Evolutionary conservation across 2,797 vertebrate genomes (phyloP), one percentile per base, ranked within the genome.

Genomic region (Triplophysa yarkandensis): DNA sequence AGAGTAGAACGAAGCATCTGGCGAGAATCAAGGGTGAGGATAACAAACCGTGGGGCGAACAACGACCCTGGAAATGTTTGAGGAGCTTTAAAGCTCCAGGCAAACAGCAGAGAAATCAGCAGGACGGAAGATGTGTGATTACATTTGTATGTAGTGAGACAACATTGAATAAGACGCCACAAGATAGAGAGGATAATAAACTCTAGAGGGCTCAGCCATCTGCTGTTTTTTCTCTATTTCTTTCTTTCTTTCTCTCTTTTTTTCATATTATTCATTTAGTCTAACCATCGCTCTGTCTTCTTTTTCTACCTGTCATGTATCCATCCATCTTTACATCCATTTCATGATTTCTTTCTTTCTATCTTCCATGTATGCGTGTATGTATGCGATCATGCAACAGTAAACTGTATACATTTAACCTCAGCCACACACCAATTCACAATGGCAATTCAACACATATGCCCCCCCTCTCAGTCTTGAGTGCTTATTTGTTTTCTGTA

Each of bases 161-260:
- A 46, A 80, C 66, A 34, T 41, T 30, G 43, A 74, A 60, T 77
- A 84, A 82, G 80, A 83, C 77, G 77, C 70, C 80, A 76, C 83
- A 80, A 85, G 73, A 84, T 69, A 76, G 86, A 80, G 80, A 80
- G 82, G 85, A 87, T 89, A 88, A 90, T 88, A 86, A 88, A 86
- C 80, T 80, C 82, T 74, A 74, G n/a, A n/a, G n/a, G n/a, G n/a
- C n/a, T 85, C 58, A 67, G 76, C 83, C 86, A 86, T 90, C 88
- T 90, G 87, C 86, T 62, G 64, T 67, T 41, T 77, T 74, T 67
- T 66, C 30, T 80, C 60, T 69, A 30, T 36, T 8, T 61, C 55
- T 36, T 16, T 46, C 14, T 69, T 25, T 61, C 8, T n/a, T 25
- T 54, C 19, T 36, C 13, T 41, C 21, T 46, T 1, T 23, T n/a